Percentiles rank a stretch among this genome's conserved stretches.
phyloP scores from a whole-genome alignment of 2,797 vertebrate genomes.

The Periophthalmus magnuspinnatus region DNA sequence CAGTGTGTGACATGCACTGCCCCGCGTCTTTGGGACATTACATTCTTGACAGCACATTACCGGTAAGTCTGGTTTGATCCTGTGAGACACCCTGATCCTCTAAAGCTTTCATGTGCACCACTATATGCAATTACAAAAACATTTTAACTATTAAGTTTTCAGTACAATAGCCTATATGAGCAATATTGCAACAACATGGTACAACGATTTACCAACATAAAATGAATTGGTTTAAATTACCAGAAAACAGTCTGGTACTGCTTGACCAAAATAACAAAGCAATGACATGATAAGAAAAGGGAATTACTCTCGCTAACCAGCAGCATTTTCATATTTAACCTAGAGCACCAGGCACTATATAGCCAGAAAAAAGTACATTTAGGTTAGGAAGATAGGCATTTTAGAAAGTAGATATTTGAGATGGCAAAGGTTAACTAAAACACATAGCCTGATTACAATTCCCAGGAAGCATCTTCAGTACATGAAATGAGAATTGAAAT shows the following conservation, averaged over 20 bases:
- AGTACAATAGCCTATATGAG: slow-evolving; percentile 39
- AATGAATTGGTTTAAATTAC: slow-evolving; percentile 22
- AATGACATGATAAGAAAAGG: slow-evolving; percentile 16
- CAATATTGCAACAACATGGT: slow-evolving; percentile 16
- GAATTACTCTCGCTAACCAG: slow-evolving; percentile 63
- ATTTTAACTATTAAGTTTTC: slow-evolving; percentile 32
- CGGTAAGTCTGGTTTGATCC: slow-evolving; percentile 40
- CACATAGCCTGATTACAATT: slow-evolving; percentile 10
- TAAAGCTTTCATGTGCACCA: slow-evolving; percentile 23
- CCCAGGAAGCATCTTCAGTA: slow-evolving; percentile 8
- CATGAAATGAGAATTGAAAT: slow-evolving; percentile 37
- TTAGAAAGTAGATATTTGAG: slow-evolving; percentile 16
- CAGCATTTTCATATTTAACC: slow-evolving; percentile 59
- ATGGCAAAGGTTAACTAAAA: slow-evolving; percentile 10
- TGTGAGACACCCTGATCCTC: slow-evolving; percentile 38
- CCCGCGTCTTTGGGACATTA: slow-evolving; percentile 20
- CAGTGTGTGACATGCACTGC: slow-evolving; percentile 7
- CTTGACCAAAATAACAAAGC: slow-evolving; percentile 18
- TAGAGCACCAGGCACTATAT: slow-evolving; percentile 50
- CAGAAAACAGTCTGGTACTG: slow-evolving; percentile 19
- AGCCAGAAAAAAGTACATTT: slow-evolving; percentile 35
- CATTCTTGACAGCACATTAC: slow-evolving; percentile 46
- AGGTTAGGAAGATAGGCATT: slow-evolving; percentile 19
- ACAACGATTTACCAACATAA: slow-evolving; percentile 28
- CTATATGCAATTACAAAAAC: slow-evolving; percentile 43